Conservation (phyloP, 1,140 invertebrate species). For the Trichonephila inaurata region DNA sequence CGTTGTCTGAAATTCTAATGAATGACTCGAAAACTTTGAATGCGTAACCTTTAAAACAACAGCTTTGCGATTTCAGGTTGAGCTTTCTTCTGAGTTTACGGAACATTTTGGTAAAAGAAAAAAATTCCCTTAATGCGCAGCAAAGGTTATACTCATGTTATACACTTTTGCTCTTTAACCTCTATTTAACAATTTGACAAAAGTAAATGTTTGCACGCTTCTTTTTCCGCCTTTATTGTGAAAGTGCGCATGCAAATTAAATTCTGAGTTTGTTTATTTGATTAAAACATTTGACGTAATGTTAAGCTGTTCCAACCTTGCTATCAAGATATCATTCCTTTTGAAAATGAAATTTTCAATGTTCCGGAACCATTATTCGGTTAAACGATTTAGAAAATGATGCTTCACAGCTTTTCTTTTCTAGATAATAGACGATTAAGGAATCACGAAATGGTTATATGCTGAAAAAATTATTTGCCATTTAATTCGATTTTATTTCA, state of each 20-base stretch:
- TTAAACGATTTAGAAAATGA: background rate
- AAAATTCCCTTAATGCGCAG: background rate
- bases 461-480: too few species aligned
- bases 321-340: background rate
- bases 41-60: background rate
- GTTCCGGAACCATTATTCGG: background rate
- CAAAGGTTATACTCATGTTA: background rate
- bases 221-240: background rate
- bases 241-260: constrained; percentile 11
- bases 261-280: background rate
- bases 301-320: background rate
- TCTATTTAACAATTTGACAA: background rate
- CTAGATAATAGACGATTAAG: background rate
- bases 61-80: background rate
- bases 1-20: background rate
- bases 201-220: background rate
- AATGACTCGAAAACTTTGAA: constrained; percentile 4
- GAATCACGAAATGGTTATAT: background rate
- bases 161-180: constrained; percentile 5
- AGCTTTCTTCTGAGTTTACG: background rate
- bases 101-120: background rate
- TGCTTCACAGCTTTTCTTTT: background rate
- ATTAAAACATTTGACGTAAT: background rate
- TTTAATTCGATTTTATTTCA: too few species aligned
- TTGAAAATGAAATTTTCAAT: background rate